Conservation (phyloP, 2,888 invertebrate species). For the Hirtodrosophila trivittata region DNA sequence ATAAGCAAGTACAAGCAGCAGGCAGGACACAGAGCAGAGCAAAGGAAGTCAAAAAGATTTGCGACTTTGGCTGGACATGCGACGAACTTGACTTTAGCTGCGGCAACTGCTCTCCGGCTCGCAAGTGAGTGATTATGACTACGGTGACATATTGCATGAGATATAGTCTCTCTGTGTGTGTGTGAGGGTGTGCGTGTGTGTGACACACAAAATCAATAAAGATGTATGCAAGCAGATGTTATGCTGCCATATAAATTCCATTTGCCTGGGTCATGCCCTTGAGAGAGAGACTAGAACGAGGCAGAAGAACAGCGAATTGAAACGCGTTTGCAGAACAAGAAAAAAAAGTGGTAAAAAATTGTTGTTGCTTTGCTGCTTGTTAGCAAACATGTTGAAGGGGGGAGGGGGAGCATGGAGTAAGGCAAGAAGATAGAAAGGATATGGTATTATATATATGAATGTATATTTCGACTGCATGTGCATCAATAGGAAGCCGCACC, state of each 20-base stretch:
- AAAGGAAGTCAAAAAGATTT: constrained; percentile 54
- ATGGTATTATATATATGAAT: background rate
- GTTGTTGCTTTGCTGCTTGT: constrained; percentile 43
- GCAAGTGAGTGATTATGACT: constrained; percentile 46
- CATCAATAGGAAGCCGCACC: constrained; percentile 44
- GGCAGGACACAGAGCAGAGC: background rate
- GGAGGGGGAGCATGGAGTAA: background rate
- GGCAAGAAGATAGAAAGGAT: background rate
- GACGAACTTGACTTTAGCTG: constrained; percentile 45
- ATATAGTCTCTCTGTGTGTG: background rate
- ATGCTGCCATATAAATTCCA: constrained; percentile 53
- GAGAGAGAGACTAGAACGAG: too few species aligned
- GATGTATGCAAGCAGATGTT: constrained; percentile 40
- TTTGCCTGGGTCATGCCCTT: constrained; percentile 64
- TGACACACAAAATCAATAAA: constrained; percentile 49
- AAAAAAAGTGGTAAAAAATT: constrained; percentile 41
- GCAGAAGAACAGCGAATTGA: constrained; percentile 13
- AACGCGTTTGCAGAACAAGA: constrained; percentile 20
- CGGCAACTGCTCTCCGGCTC: constrained; percentile 6
- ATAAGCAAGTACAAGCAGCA: constrained; percentile 62
- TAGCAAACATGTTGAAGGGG: constrained; percentile 49
- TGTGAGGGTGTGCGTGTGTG: background rate
- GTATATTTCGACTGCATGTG: constrained; percentile 23
- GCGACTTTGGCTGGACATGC: constrained; percentile 58
- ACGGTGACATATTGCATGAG: constrained; percentile 39